Evolutionary conservation across 2,888 invertebrate species (phyloP).

Genomic region (Morinoia aosen): DNA sequence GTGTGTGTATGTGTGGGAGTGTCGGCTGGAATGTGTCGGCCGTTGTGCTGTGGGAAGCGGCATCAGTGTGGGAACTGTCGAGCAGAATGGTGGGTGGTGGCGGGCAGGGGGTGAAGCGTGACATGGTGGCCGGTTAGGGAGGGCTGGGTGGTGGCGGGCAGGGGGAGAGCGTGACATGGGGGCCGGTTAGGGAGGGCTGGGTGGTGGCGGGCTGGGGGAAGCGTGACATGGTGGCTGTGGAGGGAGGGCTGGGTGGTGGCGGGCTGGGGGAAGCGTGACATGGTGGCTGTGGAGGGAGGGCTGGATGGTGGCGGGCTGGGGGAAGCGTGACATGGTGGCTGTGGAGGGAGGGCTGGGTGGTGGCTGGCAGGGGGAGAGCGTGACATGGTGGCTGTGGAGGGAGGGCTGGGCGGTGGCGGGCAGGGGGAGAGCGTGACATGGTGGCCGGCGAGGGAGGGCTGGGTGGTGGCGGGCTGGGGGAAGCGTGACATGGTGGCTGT

Average conservation of each 20-base stretch:
- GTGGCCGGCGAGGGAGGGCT: no score
- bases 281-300: background rate
- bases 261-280: background rate
- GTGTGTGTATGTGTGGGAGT: conserved; percentile 56
- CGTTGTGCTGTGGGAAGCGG: background rate
- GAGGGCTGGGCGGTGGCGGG: no score
- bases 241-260: background rate
- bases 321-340: no score
- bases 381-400: no score
- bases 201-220: background rate
- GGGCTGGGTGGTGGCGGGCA: background rate
- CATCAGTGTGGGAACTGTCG: background rate
- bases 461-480: no score
- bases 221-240: background rate
- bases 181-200: background rate
- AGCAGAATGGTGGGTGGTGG: background rate
- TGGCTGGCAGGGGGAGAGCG: no score
- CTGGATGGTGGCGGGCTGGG: no score
- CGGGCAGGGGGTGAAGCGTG: background rate
- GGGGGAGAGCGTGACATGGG: background rate
- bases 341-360: no score
- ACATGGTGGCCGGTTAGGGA: background rate
- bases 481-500: no score
- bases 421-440: no score
- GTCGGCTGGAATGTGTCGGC: background rate